Percentiles rank a stretch among this genome's conserved stretches.
Conservation (phyloP, 2,888 invertebrate genomes). For the Pyrochroa serraticornis region DNA sequence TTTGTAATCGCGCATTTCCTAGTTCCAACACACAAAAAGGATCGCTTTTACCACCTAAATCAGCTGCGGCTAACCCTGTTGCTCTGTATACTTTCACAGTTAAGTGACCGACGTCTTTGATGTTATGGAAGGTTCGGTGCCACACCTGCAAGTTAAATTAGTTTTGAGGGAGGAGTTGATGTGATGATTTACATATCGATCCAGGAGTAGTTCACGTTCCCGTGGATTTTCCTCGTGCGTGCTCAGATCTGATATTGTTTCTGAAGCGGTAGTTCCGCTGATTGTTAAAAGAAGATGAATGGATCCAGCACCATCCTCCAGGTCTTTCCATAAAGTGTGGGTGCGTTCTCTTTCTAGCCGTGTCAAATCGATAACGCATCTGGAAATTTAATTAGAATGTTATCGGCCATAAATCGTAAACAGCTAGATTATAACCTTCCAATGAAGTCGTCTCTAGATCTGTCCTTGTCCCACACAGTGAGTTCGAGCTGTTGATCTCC, state of each 20-base stretch:
- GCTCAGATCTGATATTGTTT: slow-evolving; percentile 90
- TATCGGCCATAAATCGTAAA: slow-evolving; percentile 1
- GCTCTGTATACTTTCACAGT: slow-evolving; percentile 91
- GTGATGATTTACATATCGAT: slow-evolving; percentile 67
- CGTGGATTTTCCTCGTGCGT: slow-evolving; percentile 81
- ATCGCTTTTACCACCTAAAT: slow-evolving; percentile 97
- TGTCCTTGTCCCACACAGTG: slow-evolving; percentile 88
- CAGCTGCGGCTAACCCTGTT: slow-evolving; percentile 90
- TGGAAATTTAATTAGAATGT: slow-evolving; percentile 53
- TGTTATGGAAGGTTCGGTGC: slow-evolving; percentile 71
- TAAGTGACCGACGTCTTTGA: slow-evolving; percentile 90
- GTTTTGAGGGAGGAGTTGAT: neutral
- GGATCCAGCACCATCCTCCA: slow-evolving; percentile 88
- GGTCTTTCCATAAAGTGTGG: slow-evolving; percentile 84
- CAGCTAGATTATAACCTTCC: slow-evolving; percentile 66
- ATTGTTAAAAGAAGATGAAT: slow-evolving; percentile 91
- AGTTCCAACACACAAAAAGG: slow-evolving; percentile 97
- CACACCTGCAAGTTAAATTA: slow-evolving; percentile 62
- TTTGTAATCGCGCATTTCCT: slow-evolving; percentile 92
- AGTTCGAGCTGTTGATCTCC: slow-evolving; percentile 91
- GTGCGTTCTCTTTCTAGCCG: slow-evolving; percentile 87
- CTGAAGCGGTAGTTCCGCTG: slow-evolving; percentile 91
- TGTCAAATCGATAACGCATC: slow-evolving; percentile 84
- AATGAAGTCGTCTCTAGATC: slow-evolving; percentile 85
- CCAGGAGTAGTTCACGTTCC: slow-evolving; percentile 67